Percentiles rank a stretch among this genome's conserved stretches.
Evolutionary conservation across 2,888 invertebrate species (phyloP).

Genomic region (Incurvaria masculella): DNA sequence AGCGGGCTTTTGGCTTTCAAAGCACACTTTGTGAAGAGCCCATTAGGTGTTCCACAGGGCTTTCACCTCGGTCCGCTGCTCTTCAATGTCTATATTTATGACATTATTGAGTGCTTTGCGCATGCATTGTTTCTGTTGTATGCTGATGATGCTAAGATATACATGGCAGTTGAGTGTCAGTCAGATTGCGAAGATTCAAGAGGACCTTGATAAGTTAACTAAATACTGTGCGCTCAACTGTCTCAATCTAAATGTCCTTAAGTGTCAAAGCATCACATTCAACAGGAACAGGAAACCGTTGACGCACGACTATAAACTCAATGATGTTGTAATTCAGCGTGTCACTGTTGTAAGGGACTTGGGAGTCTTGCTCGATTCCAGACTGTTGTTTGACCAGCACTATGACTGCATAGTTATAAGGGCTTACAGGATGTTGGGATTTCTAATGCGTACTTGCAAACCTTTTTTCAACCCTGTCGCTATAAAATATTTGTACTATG

Average conservation of each 20-base stretch:
- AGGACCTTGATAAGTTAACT: not conserved
- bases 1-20: slow-evolving; percentile 8
- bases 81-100: slow-evolving; percentile 12
- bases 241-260: not conserved
- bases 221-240: not conserved
- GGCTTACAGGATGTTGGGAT: too few species aligned
- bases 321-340: too few species aligned
- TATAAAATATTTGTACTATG: too few species aligned
- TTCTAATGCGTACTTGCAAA: too few species aligned
- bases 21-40: slow-evolving; percentile 9
- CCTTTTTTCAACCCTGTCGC: too few species aligned
- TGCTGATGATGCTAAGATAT: slow-evolving; percentile 13
- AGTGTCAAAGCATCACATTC: not conserved
- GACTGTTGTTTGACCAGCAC: too few species aligned
- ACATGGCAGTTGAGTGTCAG: not conserved
- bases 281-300: too few species aligned
- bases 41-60: slow-evolving; percentile 12
- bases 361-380: too few species aligned
- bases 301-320: too few species aligned
- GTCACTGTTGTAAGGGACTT: too few species aligned
- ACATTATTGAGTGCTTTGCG: not conserved
- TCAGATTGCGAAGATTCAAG: not conserved
- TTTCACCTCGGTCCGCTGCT: slow-evolving; percentile 14
- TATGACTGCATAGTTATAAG: too few species aligned
- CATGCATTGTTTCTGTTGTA: slow-evolving; percentile 6